Percentiles rank a stretch among this genome's conserved stretches.
Conservation (phyloP, 2,888 invertebrate genomes). For the Rhogogaster chlorosoma region DNA sequence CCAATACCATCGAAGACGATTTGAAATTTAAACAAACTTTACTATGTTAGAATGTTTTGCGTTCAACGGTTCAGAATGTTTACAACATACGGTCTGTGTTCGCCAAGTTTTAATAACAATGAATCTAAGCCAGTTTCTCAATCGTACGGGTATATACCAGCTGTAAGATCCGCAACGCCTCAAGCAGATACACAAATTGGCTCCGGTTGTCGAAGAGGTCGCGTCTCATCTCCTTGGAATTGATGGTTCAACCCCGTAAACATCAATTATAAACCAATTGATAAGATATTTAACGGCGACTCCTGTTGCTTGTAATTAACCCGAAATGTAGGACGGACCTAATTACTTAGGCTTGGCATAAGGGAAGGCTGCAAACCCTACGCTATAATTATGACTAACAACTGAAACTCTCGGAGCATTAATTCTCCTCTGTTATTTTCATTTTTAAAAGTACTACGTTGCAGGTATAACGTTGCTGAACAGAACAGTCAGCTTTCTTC, state of each 20-base stretch:
- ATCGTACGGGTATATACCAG: not conserved
- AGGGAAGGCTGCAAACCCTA: not conserved
- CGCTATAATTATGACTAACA: not conserved
- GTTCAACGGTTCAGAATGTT: not conserved
- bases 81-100: constrained; percentile 12
- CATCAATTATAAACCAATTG: constrained; percentile 33
- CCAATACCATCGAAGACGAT: not conserved
- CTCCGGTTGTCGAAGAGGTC: not conserved
- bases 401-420: not conserved
- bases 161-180: not conserved
- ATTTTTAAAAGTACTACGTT: not conserved
- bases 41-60: not conserved
- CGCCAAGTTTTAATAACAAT: not conserved
- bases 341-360: constrained; percentile 5
- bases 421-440: not conserved
- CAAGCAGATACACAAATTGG: not conserved
- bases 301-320: constrained; percentile 16
- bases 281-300: not conserved
- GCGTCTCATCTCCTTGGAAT: constrained; percentile 4
- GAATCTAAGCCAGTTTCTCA: constrained; percentile 6
- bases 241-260: constrained; percentile 16
- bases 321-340: not conserved
- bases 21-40: not conserved
- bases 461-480: not conserved
- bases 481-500: not conserved